Base-by-base conservation (phyloP, 2,888 invertebrate species). In the Theretra japonica region DNA sequence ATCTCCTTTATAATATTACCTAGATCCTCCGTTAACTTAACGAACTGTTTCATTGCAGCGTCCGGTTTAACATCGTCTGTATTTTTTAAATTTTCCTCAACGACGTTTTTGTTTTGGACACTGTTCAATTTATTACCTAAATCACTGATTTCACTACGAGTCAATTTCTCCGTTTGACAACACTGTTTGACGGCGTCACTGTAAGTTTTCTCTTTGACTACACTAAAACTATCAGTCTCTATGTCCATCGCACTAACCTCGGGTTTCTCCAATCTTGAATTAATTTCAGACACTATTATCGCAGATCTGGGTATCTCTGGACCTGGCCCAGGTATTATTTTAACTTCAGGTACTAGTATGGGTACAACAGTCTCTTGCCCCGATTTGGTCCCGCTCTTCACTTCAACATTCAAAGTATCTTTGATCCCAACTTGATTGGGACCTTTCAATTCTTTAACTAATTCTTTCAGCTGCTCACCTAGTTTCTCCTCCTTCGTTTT, bases 1-100 rank as follows among this genome's bases (percentile, higher is more conserved):
- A 92, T 92, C 76, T 92, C 91, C 77, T 91, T 86, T 72, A 92
- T 91, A 1, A 94, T 83, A 73, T 91, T 88, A 23, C 92, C 90
- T 74, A 95, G 83, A 73, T 94, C 92, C 76, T 94, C 89, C 17
- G 91, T 90, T 58, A 92, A 87, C 25, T 88, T 87, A 80, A 89
- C 90, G 68, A 95, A 88, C 78, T 92, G 85, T 74, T 88, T 85
- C 83, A 93, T 86, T 56, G 91, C 85, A 74, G 84, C 83, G 59
- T 82, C 85, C 68, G 83, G 80, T 71, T 82, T 83, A 74, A 77
- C 79, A 74, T 85, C 82, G 77, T 84, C 85, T 80, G 79, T 78
- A 74, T 79, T 75, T 71, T 77, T 82, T 79, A 79, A 80, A 19
- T 57, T 48, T 23, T 69, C 50, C 21, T 58, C 48, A 65, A 3